Base-by-base conservation (phyloP, 2,113 vertebrate species). In the Cathartes aura region DNA sequence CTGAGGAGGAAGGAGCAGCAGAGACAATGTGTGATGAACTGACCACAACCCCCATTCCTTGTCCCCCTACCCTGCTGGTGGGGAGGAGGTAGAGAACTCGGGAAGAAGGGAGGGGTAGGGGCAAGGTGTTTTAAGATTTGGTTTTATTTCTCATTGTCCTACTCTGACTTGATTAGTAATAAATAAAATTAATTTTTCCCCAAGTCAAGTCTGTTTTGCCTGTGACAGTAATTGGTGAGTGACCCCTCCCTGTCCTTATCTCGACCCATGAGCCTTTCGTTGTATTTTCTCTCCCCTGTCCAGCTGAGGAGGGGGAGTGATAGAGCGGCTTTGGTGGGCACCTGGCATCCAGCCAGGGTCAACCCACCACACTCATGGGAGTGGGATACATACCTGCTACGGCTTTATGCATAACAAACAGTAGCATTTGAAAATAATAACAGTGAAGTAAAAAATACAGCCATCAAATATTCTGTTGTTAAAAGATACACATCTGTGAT, bases 361-460 rank as follows among this genome's bases (percentile, higher is more conserved):
- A 80, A n/a, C 30, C 26, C 2, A 4, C 23, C 43, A 74, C 23
- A 20, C 4, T 59, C 8, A 3, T 38, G 45, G 83, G 18, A 59
- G 32, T 3, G 6, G 11, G 15, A 60, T 24, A 29, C 0, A 0
- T 63, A 79, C 17, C 66, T 9, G 0, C 36, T 85, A 38, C 2
- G 6, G 14, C 53, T 93, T 47, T 75, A 23, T 2, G 6, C 27
- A 27, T 87, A 76, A 62, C 38, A 88, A 47, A 36, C 19, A 90
- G 67, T 16, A 84, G 24, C 52, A 50, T 68, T 85, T 48, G 21
- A 96, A 96, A 80, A 88, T 53, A 42, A 32, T 32, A 92, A 47
- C 85, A 87, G 45, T 76, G 16, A 85, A 64, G 87, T 58, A 55
- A 81, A 95, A 96, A 71, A 75, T 30, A 53, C 9, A 78, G 18